Evolutionary conservation across 2,797 vertebrate genomes (phyloP).

Genomic region (Sebastes matsubarae): DNA sequence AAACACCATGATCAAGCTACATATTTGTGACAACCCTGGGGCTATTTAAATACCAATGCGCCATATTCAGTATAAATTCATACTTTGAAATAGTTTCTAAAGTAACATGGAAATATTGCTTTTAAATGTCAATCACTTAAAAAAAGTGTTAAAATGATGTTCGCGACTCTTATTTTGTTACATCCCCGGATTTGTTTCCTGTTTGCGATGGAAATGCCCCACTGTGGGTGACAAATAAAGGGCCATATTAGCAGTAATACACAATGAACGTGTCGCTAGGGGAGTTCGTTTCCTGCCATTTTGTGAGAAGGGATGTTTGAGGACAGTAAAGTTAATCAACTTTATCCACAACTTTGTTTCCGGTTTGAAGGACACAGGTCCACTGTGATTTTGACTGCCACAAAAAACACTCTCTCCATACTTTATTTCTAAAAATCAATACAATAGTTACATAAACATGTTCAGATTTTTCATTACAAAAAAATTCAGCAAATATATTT

Average conservation of each 20-base stretch:
- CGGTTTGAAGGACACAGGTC: neutral
- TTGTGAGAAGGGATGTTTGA: constrained; percentile 47
- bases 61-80: accelerated
- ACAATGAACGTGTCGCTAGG: constrained; percentile 42
- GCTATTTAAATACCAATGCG: accelerated
- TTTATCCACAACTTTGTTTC: constrained; percentile 1
- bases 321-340: neutral
- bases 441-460: no score
- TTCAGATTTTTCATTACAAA: no score
- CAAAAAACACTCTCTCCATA: no score
- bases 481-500: no score
- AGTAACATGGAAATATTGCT: accelerated
- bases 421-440: no score
- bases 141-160: neutral
- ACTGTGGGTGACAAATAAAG: constrained; percentile 64
- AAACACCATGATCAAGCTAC: neutral
- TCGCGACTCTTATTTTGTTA: constrained; percentile 60
- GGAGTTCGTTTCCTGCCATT: constrained; percentile 71
- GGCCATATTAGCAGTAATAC: constrained; percentile 41
- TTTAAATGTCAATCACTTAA: neutral
- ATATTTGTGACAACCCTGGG: neutral
- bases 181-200: constrained; percentile 14
- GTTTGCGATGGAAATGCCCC: constrained; percentile 34
- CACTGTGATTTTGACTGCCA: neutral
- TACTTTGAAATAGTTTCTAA: accelerated